These are phyloP conservation scores for Hippocampus guttulatus DNA, from an alignment of 2,113 vertebrate species.

Conservation along the genomic window DNA sequence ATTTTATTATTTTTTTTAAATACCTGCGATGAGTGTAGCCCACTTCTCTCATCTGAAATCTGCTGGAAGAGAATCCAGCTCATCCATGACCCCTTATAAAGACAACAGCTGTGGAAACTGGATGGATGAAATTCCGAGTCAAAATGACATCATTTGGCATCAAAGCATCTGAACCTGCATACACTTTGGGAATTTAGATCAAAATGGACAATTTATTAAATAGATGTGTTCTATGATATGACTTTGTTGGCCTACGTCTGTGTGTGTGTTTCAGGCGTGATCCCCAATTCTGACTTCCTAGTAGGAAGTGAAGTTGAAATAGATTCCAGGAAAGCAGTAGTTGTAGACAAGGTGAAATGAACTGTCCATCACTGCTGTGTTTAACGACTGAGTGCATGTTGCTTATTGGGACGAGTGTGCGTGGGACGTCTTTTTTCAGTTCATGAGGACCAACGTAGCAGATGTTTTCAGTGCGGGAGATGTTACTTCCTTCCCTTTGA, in stretches of 20 bases:
- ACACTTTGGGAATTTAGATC: background rate
- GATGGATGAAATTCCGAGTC: too few relatives aligned
- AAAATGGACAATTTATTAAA: background rate
- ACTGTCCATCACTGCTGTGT: background rate
- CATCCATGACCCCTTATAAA: too few relatives aligned
- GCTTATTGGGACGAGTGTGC: background rate
- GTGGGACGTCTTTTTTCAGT: slow-evolving; percentile 52
- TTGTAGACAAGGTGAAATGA: slow-evolving; percentile 78
- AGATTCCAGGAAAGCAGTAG: slow-evolving; percentile 68
- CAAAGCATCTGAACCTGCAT: background rate
- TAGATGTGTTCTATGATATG: background rate
- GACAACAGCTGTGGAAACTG: too few relatives aligned
- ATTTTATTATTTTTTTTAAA: too few relatives aligned
- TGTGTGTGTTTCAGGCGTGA: slow-evolving; percentile 67
- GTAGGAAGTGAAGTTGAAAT: slow-evolving; percentile 66
- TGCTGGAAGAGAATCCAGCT: too few relatives aligned
- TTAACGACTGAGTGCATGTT: background rate
- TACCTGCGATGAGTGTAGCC: too few relatives aligned
- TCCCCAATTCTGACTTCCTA: slow-evolving; percentile 76
- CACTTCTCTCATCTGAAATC: too few relatives aligned
- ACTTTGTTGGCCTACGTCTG: background rate
- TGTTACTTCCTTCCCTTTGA: slow-evolving; percentile 79
- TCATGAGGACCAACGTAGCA: slow-evolving; percentile 78
- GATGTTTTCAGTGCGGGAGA: slow-evolving; percentile 81
- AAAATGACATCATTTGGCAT: background rate